phyloP scores from a whole-genome alignment of 2,797 vertebrate genomes.

The Lindbergichthys nudifrons region DNA sequence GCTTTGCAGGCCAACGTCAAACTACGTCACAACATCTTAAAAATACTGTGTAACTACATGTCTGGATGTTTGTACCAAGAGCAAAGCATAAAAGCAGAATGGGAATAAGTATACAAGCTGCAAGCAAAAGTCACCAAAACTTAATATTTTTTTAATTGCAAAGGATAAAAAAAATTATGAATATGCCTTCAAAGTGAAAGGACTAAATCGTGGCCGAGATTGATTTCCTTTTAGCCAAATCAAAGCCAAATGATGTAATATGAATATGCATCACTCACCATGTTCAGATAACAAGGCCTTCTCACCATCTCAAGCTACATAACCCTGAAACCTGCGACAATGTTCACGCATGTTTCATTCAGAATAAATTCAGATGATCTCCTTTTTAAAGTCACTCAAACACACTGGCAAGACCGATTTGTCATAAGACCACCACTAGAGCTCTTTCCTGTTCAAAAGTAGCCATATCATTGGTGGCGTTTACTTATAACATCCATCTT shows the following conservation, averaged over 20 bases:
- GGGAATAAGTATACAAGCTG: not conserved
- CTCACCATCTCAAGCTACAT: not conserved
- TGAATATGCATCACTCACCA: not conserved
- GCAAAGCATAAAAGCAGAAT: not conserved
- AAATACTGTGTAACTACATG: not conserved
- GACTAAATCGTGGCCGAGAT: not conserved
- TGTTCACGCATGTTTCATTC: not conserved
- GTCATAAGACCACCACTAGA: not conserved
- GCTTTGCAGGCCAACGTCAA: not conserved
- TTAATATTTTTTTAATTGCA: not conserved
- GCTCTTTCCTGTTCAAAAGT: conserved; percentile 22
- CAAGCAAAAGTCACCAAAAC: conserved; percentile 14
- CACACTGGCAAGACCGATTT: not conserved
- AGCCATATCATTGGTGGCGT: conserved; percentile 31
- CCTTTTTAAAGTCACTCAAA: conserved; percentile 1
- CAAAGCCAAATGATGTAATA: not conserved
- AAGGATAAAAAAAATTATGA: not conserved
- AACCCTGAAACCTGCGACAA: not conserved
- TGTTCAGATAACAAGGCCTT: not conserved
- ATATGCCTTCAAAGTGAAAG: not conserved
- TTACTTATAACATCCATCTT: conserved; percentile 46
- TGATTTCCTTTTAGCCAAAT: not conserved
- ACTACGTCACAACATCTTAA: not conserved
- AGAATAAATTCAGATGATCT: not conserved
- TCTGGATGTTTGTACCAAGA: not conserved